Evolutionary conservation across 2,113 vertebrate genomes (phyloP), one percentile per base, ranked within the genome.

Genomic region (Silurus glanis): DNA sequence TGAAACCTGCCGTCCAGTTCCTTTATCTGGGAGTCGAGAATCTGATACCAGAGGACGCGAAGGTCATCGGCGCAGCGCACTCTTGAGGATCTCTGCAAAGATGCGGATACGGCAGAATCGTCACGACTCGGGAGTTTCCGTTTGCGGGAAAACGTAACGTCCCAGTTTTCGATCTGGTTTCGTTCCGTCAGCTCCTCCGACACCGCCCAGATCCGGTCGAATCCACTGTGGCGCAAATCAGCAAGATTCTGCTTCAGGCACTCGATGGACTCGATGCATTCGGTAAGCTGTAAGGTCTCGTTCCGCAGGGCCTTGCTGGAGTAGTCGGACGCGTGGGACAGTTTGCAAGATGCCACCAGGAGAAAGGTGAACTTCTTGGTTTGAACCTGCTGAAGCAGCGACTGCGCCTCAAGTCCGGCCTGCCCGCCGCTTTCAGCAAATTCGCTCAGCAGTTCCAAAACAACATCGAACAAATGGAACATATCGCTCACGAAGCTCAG

Each of bases 381-480:
- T 72, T 86, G 89, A n/a, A 84, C 83, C 53, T 88, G 87, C 59
- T 88, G 84, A 23, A 89, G 72, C 5, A 89, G 61, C 13, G 84
- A 80, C 21, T 86, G 69, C 4, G 84, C 81, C 6, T 86, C 82
- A 13, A 88, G 28, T 82, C 69, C 72, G 0, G 37, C 78, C 62
- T 84, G 80, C 12, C 80, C 72, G 23, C 74, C 62, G 5, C 64
- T 19, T 37, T 83, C 81, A 0, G 64, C 62, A 16, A 28, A 83
- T 17, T 83, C 81, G 0, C 6, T 19, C 64, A 83, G 25, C 1
- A 17, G 28, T 21, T 83, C 81, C 81, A 83, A 55, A 69, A 83
- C 64, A 0, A 69, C n/a, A 19, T 83, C 49, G 51, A 83, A 83
- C 64, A 37, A 67, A 55, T 8, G 0, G 28, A 69, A 17, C 0